Evolutionary conservation across 2,113 vertebrate species (phyloP), one percentile per base, ranked within the genome.

Genomic region (Suncus etruscus): DNA sequence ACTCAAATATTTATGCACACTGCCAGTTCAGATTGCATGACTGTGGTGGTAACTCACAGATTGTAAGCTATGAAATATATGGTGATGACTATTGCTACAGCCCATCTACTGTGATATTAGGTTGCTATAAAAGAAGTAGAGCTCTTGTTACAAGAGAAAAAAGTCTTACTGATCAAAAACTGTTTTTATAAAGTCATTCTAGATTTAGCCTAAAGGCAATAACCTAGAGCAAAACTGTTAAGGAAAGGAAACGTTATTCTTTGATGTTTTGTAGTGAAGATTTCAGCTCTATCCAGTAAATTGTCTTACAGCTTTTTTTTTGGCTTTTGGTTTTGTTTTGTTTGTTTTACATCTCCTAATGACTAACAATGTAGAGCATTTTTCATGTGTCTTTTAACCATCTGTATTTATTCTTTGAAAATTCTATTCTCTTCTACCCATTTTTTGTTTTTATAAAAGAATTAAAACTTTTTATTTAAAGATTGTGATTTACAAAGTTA

Each of bases 171-270:
- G 16, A 45, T 51, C 12, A 88, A 61, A 94, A 94, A 73, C 39
- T n/a, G 65, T 47, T 87, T 85, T 27, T 90, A 47, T 84, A 48
- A 90, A 66, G 51, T 91, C 32, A 83, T 86, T 4, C 14, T 63
- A 65, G 25, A 7, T 70, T 3, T 79, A 73, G 51, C 45, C 24
- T 4, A 22, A 69, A 25, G 14, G 20, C 78, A 74, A 14, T 58
- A 74, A 86, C 18, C 12, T 27, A 90, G 45, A 88, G 7, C 47
- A 91, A 68, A 20, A 24, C 63, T 63, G 14, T 39, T 86, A 91
- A 39, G 24, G n/a, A 82, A 85, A 47, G 18, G 45, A 51, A 85
- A 77, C 14, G 31, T 2, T 45, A 24, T 75, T 81, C 24, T 31
- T 65, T 66, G 1, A 76, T 79, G 7, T 48, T 84, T 73, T 73